phyloP scores from a whole-genome alignment of 2,113 vertebrate species.

The Stomatorhinus ivindoensis region DNA sequence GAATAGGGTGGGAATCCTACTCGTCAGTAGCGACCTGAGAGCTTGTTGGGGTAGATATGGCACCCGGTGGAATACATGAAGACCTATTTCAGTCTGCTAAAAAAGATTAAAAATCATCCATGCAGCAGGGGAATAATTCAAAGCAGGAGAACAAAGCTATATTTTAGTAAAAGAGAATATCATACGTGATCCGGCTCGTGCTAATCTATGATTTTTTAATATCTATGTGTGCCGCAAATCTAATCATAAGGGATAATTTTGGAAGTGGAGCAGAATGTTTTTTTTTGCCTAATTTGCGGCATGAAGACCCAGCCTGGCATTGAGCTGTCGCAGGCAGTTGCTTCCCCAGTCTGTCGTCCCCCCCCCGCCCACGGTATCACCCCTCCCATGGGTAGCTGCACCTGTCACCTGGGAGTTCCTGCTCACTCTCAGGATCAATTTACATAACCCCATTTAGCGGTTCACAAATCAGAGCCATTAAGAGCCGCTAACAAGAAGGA shows the following conservation, averaged over 20 bases:
- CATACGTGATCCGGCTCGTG: background rate
- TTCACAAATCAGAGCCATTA: slow-evolving; percentile 99
- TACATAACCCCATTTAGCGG: slow-evolving; percentile 99
- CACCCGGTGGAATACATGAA: background rate
- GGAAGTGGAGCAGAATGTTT: background rate
- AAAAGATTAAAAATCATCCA: background rate
- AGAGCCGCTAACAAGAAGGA: slow-evolving; percentile 98
- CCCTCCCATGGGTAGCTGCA: slow-evolving; percentile 79
- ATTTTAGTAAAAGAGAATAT: background rate
- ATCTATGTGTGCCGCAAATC: background rate
- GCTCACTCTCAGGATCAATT: slow-evolving; percentile 98
- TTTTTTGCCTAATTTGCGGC: background rate
- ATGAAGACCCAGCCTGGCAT: background rate
- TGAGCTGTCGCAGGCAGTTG: slow-evolving; percentile 10
- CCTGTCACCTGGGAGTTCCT: slow-evolving; percentile 99
- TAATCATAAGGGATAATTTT: background rate
- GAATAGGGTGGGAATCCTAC: background rate
- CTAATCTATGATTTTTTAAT: background rate
- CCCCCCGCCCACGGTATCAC: slow-evolving; percentile 24
- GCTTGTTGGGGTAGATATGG: background rate
- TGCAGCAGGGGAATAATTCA: background rate
- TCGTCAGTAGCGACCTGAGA: background rate
- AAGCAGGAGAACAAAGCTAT: background rate
- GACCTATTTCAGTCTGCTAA: background rate
- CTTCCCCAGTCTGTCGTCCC: slow-evolving; percentile 19